Conservation (phyloP, 1,140 invertebrate species). For the Drosophila pseudoananassae region DNA sequence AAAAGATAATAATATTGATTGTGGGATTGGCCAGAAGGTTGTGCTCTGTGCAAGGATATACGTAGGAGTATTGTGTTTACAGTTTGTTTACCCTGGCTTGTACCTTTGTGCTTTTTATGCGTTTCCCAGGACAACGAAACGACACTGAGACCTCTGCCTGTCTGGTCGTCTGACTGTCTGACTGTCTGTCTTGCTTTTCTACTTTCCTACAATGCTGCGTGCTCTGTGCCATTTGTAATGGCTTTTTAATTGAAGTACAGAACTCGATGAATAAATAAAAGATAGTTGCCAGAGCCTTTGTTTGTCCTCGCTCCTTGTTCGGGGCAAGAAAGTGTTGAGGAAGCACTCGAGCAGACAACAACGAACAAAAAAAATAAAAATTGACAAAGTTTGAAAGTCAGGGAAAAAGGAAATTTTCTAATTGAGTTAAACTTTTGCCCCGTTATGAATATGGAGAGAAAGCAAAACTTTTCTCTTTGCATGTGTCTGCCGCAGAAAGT, state of each 20-base stretch:
- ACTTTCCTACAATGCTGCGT: background rate
- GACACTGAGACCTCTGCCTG: conserved; percentile 50
- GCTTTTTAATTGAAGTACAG: conserved; percentile 75
- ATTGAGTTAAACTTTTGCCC: conserved; percentile 58
- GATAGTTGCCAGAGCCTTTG: conserved; percentile 53
- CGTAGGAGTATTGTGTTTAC: conserved; percentile 52
- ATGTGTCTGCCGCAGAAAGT: conserved; percentile 26
- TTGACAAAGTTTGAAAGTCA: conserved; percentile 44
- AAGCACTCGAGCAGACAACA: conserved; percentile 7
- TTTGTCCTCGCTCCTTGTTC: conserved; percentile 9
- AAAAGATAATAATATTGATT: conserved; percentile 78
- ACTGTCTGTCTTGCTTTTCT: background rate
- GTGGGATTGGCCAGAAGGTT: conserved; percentile 12
- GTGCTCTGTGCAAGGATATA: background rate
- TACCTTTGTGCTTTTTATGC: conserved; percentile 39
- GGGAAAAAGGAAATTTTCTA: conserved; percentile 58
- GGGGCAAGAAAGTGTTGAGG: background rate
- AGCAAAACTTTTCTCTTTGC: conserved; percentile 36
- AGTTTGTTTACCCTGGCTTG: conserved; percentile 26
- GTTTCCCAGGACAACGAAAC: conserved; percentile 66
- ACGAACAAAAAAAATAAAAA: conserved; percentile 17
- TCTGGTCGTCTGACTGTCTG: background rate
- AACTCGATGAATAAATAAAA: conserved; percentile 78
- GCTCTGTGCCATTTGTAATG: conserved; percentile 54
- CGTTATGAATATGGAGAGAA: conserved; percentile 49